Conservation (phyloP, 2,113 vertebrate genomes). For the Callocephalon fimbriatum region DNA sequence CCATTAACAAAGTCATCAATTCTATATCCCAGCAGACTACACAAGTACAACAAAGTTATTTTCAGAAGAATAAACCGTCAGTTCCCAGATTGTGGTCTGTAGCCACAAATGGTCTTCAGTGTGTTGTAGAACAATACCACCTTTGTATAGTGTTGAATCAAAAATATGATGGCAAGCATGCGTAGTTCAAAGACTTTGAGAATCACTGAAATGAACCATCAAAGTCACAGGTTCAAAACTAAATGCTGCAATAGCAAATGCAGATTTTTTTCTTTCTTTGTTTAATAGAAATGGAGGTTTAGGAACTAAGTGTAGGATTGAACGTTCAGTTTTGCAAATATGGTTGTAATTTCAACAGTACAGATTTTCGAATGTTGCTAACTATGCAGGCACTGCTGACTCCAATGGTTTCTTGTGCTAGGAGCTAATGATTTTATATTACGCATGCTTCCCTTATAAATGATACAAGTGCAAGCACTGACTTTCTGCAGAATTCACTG, state of each 20-base stretch:
- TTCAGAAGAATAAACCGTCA: conserved; percentile 5
- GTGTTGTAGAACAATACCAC: background rate
- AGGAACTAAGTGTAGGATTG: background rate
- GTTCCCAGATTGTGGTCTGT: background rate
- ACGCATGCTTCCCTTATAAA: background rate
- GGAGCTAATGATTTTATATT: background rate
- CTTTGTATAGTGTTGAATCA: background rate
- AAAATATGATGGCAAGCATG: background rate
- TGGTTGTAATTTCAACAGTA: background rate
- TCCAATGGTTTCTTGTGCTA: background rate
- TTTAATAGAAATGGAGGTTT: background rate
- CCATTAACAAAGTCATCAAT: background rate
- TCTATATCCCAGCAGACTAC: conserved; percentile 26
- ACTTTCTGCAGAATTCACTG: background rate
- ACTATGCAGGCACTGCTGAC: background rate
- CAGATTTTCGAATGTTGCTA: background rate
- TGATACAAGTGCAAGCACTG: background rate
- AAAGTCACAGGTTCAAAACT: background rate
- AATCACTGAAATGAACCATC: background rate
- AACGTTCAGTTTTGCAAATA: background rate
- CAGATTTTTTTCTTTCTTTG: background rate
- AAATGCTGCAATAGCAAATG: background rate
- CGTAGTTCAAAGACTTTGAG: background rate
- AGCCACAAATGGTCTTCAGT: background rate
- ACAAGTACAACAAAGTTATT: conserved; percentile 14